A percentile compares a stretch with the other conserved stretches of the same genome.
Evolutionary conservation across 2,888 invertebrate species (phyloP).

Genomic region (Dasypolia templi): DNA sequence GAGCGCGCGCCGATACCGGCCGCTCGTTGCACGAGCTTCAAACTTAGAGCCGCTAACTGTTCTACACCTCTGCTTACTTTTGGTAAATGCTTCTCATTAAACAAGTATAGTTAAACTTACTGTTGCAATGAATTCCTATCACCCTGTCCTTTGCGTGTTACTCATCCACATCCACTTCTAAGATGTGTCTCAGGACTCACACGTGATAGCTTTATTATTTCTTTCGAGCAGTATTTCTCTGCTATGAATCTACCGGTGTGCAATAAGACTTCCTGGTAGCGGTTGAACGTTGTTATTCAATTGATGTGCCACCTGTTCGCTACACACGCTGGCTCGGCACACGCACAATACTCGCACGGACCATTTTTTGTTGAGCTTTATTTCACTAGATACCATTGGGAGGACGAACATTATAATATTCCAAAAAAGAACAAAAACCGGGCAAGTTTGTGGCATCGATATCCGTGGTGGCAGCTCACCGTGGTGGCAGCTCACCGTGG

Average conservation of each 20-base stretch:
- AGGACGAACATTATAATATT: constrained; percentile 6
- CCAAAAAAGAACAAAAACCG: neutral
- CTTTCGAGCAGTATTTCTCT: neutral
- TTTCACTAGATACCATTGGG: neutral
- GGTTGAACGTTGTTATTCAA: constrained; percentile 11
- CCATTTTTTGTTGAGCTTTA: neutral
- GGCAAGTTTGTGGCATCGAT: too few relatives aligned
- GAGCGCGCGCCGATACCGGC: neutral
- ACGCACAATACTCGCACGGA: neutral
- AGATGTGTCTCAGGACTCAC: neutral
- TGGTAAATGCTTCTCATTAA: neutral
- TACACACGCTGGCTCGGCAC: neutral
- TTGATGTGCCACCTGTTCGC: constrained; percentile 21
- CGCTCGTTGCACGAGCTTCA: neutral
- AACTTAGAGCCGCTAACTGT: neutral
- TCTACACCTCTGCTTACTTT: neutral
- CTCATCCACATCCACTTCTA: neutral
- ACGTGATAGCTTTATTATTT: neutral
- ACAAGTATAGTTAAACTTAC: neutral
- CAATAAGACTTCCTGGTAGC: constrained; percentile 15
- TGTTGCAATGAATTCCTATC: too few relatives aligned
- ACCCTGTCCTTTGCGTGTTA: neutral
- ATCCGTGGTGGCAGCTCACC: too few relatives aligned
- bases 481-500: too few relatives aligned
- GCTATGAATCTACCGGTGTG: neutral